These are phyloP conservation scores for Gnathonemus longibarbis DNA, from an alignment of 2,113 vertebrate genomes.

Conservation along the genomic window DNA sequence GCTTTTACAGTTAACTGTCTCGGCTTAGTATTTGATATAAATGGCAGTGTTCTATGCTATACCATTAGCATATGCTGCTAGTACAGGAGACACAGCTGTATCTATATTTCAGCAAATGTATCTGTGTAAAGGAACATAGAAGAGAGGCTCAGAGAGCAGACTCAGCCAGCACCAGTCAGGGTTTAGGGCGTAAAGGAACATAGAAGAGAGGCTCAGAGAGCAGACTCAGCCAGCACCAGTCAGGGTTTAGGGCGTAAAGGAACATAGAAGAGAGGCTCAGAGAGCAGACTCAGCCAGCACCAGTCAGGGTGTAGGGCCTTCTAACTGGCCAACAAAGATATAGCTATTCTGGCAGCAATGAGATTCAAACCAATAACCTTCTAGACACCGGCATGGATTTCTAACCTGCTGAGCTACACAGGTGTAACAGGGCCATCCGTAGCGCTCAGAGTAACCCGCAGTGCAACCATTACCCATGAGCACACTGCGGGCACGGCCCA, in stretches of 20 bases:
- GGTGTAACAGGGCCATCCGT: neutral
- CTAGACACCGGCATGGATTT: neutral
- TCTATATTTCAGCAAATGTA: neutral
- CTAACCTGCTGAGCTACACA: neutral
- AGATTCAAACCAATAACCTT: neutral
- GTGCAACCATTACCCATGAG: conserved; percentile 75
- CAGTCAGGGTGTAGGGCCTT: neutral
- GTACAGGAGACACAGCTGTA: neutral
- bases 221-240: too few species aligned
- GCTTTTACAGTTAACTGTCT: neutral
- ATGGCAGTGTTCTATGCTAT: neutral
- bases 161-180: too few species aligned
- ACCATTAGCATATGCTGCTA: neutral
- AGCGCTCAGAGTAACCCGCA: neutral
- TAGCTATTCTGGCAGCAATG: neutral
- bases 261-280: neutral
- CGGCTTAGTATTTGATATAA: neutral
- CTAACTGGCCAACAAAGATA: neutral
- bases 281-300: too few species aligned
- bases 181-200: too few species aligned
- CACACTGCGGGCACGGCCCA: conserved; percentile 83
- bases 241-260: neutral
- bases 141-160: too few species aligned
- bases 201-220: neutral
- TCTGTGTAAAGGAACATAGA: neutral